A percentile compares a stretch with the other conserved stretches of the same genome.
Conservation (phyloP, 2,113 vertebrate species). For the Heloderma charlesbogerti region DNA sequence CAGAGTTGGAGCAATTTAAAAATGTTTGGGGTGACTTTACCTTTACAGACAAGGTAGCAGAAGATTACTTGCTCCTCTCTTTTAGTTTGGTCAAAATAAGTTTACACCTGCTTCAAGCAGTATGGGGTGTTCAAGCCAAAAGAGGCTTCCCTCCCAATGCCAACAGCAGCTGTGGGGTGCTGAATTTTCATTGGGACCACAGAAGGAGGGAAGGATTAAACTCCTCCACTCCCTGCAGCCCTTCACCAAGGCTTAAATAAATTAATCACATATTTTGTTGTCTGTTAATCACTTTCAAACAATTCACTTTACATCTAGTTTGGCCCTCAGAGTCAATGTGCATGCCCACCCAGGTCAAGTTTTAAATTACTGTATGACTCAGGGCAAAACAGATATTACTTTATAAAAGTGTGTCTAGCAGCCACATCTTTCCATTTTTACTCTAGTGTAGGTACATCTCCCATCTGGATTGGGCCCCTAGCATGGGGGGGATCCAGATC, state of each 20-base stretch:
- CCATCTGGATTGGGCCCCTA: too few species aligned
- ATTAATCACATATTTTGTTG: not conserved
- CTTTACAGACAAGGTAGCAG: not conserved
- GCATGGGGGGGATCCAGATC: too few species aligned
- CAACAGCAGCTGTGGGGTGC: not conserved
- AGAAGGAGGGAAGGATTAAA: not conserved
- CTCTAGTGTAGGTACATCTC: too few species aligned
- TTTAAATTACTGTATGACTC: not conserved
- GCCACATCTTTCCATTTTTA: too few species aligned
- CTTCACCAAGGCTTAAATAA: not conserved
- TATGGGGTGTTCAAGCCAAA: not conserved
- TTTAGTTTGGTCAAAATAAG: not conserved
- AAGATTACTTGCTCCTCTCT: not conserved
- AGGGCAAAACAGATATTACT: too few species aligned
- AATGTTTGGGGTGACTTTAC: not conserved
- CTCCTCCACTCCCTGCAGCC: too few species aligned
- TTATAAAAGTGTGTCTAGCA: too few species aligned
- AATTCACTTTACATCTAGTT: not conserved
- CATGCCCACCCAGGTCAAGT: not conserved
- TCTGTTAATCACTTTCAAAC: not conserved
- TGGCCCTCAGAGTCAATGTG: not conserved
- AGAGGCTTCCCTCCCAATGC: not conserved
- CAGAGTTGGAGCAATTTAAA: too few species aligned
- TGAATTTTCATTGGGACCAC: too few species aligned
- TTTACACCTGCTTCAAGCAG: too few species aligned